Evolutionary conservation across 2,797 vertebrate species (phyloP), one percentile per base, ranked within the genome.

Genomic region (Leontopithecus rosalia): DNA sequence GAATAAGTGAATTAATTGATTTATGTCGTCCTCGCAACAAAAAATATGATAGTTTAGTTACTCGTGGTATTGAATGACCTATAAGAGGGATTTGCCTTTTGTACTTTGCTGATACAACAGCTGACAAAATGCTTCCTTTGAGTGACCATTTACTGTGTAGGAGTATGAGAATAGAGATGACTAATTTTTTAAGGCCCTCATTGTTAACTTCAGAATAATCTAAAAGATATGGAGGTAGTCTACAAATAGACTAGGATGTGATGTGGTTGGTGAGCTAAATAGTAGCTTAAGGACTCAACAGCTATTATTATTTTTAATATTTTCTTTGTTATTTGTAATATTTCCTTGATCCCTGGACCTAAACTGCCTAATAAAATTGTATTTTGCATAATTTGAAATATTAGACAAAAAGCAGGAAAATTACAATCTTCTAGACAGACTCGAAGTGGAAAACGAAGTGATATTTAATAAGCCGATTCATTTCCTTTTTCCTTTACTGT

Each of bases 301-400:
- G 4, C 36, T 72, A 48, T 81, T 39, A 24, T 76, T 82, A 50
- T 88, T 92, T 82, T 57, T 93, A 79, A 67, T 83, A 20, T 95
- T 92, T 95, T 30, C 33, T 92, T 58, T 84, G 30, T 79, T 82
- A 94, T 75, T 85, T 86, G 36, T 80, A 85, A n/a, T 50, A 36
- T 46, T 48, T 82, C 77, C 52, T 92, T 82, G 75, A 64, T 61
- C 57, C 20, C 41, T 2, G 3, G 41, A 28, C 61, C 28, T 91
- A 61, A 77, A 50, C 39, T 67, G 30, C 70, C 50, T 85, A 28
- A 50, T 43, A n/a, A 20, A 17, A 76, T 39, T 70, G 28, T n/a
- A 12, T 41, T 72, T 86, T 30, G 28, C 13, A 41, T 41, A 33
- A 84, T 88, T 87, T 94, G 82, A 96, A 95, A 82, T 61, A 95